Evolutionary conservation across 2,888 invertebrate genomes (phyloP), one percentile per base, ranked within the genome.

Genomic region (Thymelicus lineola): DNA sequence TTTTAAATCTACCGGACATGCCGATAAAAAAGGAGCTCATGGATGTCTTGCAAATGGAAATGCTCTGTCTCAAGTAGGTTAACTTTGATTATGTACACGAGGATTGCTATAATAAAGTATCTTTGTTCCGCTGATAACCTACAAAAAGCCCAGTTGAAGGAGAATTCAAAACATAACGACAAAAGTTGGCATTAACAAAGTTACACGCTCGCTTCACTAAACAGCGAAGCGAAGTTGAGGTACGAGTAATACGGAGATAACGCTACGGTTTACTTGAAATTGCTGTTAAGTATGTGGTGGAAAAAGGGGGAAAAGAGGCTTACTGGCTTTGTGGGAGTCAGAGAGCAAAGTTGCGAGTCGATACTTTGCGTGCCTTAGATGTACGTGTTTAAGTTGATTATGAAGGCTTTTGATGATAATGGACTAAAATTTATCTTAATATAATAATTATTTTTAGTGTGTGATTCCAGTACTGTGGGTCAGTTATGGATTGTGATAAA

Each of bases 281-380:
- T 88, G 85, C 84, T 85, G 85, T 84, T 91, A 91, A 91, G 91
- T 91, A 88, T 89, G 89, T 88, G 89, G 87, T 84, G 85, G 82
- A 86, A 87, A 86, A 87, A 89, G 87, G 86, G 83, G 86, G 87
- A 79, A 85, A 86, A 87, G 87, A 83, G 85, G 90, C 90, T 92
- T 91, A 91, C 79, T 75, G 85, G 87, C 88, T 91, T 91, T 87
- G 79, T 80, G 83, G 81, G 60, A 82, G 38, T 53, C 67, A 46
- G 72, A 75, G 75, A 75, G 77, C 74, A 74, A 76, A 77, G 76
- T 77, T 77, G 72, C 42, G 74, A 72, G 71, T 61, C 60, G 71
- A 74, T 74, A 74, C 74, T 72, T 76, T 74, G 66, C 48, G 73
- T 73, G 73, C 72, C 71, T 75, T 71, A 66, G 71, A 74, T 72